A percentile compares a stretch with the other conserved stretches of the same genome.
Evolutionary conservation across 2,113 vertebrate genomes (phyloP).

Genomic region (Callipepla californica): DNA sequence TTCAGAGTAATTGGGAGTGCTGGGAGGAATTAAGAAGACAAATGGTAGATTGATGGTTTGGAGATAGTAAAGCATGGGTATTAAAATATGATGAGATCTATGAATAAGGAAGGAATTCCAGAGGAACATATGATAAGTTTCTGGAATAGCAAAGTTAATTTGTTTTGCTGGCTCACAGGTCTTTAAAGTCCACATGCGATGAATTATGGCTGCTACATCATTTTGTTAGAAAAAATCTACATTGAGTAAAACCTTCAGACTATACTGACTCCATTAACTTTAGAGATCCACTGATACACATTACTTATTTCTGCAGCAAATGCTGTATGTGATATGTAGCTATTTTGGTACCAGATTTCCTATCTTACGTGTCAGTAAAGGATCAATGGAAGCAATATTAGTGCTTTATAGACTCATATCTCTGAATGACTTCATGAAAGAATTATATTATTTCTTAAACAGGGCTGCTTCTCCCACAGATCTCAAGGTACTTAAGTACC

Average conservation of each 20-base stretch:
- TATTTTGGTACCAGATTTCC: neutral
- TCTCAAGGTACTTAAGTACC: neutral
- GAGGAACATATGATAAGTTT: neutral
- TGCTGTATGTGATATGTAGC: neutral
- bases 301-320: too few species aligned
- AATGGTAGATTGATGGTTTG: neutral
- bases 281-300: neutral
- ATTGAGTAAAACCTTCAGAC: neutral
- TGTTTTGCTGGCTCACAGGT: neutral
- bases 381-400: neutral
- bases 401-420: neutral
- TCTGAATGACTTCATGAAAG: neutral
- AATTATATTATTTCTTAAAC: neutral
- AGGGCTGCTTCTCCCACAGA: too few species aligned
- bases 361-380: neutral
- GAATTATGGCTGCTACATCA: neutral
- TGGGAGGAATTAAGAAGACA: neutral
- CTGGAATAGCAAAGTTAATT: neutral
- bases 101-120: neutral
- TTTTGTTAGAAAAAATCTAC: neutral
- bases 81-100: neutral
- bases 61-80: neutral
- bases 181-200: neutral
- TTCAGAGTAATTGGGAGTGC: neutral
- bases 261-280: neutral